Evolutionary conservation across 2,113 vertebrate genomes (phyloP), one percentile per base, ranked within the genome.

Genomic region (Dascyllus trimaculatus): DNA sequence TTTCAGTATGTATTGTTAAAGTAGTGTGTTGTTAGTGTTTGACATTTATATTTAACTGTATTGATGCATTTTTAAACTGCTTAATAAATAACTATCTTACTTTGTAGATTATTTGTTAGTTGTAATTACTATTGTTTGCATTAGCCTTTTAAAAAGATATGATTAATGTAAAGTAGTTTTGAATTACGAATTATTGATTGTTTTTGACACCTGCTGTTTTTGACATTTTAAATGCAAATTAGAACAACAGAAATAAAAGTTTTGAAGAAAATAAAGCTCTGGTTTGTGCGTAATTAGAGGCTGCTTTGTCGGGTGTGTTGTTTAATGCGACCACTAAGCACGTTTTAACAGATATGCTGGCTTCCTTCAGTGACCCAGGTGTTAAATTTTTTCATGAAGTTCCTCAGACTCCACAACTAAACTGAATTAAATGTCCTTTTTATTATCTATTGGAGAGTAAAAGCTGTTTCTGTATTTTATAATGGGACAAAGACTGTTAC

Each of bases 161-260:
- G 46, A 11, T 24, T 84, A 14, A 81, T 85, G 83, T 71, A 35
- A 75, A 81, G 71, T 68, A 1, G 8, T 74, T 84, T 60, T 18
- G 40, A 67, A 61, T 71, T 2, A 57, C 43, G 17, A 11, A 1
- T 43, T 7, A 17, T 64, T 71, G 26, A 19, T 63, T 68, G 29
- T 56, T 72, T 77, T 65, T 71, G 18, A 59, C 10, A 46, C 2
- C 19, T 72, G 53, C 19, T 70, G 10, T 59, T 82, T 73, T 82
- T 86, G 67, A 40, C 35, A 71, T 64, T 83, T 71, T 51, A 17
- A 81, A 78, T 74, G 40, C 15, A 54, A 84, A 77, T 74, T 45
- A 64, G 18, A 71, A 40, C 43, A 62, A 60, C 32, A 72, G 4
- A 71, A 89, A 89, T 84, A 74, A 78, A 86, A 2, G 8, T 69